Evolutionary conservation across 2,113 vertebrate genomes (phyloP).

Genomic region (Otocyon megalotis): DNA sequence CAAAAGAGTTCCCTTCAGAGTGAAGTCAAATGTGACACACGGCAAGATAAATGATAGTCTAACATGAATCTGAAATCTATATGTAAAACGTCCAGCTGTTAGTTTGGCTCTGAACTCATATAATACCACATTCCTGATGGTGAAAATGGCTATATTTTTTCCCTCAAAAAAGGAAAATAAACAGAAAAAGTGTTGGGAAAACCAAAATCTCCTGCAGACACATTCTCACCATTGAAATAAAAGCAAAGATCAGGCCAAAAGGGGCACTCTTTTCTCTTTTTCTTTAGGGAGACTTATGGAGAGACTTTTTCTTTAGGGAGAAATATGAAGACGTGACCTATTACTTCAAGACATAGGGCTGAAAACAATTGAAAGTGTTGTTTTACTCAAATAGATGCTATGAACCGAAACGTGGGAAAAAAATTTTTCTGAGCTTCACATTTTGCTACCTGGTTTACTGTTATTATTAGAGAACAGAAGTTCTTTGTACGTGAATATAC

Average conservation of each 20-base stretch:
- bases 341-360: not conserved
- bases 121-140: not conserved
- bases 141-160: not conserved
- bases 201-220: conserved; percentile 7
- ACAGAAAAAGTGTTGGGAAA: not conserved
- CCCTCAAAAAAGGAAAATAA: conserved; percentile 2
- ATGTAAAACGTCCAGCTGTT: not conserved
- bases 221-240: not conserved
- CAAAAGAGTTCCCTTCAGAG: not conserved
- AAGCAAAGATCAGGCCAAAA: not conserved
- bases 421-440: not conserved
- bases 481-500: not conserved
- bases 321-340: not conserved
- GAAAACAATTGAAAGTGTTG: not conserved
- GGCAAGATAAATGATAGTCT: not conserved
- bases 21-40: not conserved
- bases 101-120: not conserved
- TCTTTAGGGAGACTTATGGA: not conserved
- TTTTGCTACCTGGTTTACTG: not conserved
- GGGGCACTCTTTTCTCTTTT: not conserved
- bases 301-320: not conserved
- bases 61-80: not conserved
- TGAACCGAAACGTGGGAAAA: not conserved
- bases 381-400: not conserved
- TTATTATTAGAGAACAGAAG: conserved; percentile 7